These are phyloP conservation scores for Geodia barretti DNA, from an alignment of 37 sponge, comb jelly and placozoan genomes.

Conservation along the genomic window DNA sequence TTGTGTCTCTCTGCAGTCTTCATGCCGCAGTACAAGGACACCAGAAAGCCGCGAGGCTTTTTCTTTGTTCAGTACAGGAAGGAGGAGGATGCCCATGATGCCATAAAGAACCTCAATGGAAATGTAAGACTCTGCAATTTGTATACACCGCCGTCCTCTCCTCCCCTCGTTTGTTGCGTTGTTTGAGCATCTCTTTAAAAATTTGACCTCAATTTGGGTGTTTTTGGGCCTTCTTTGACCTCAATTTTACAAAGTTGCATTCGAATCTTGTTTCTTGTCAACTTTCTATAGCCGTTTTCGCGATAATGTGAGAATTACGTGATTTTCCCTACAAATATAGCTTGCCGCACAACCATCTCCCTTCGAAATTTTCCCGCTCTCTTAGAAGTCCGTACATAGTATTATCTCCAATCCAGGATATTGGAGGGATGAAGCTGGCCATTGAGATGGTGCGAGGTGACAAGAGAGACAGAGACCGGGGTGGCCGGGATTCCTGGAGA, in stretches of 20 bases:
- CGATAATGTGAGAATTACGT: no score
- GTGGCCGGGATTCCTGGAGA: not conserved
- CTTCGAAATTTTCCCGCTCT: no score
- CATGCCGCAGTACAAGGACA: constrained; percentile 19
- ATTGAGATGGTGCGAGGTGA: not conserved
- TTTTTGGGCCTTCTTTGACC: no score
- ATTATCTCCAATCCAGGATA: no score
- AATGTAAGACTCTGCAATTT: constrained; percentile 33
- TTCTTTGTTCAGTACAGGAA: constrained; percentile 4
- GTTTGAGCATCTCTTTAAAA: no score
- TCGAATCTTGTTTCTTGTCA: no score
- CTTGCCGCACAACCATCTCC: no score
- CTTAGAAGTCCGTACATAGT: no score
- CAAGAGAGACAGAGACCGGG: not conserved
- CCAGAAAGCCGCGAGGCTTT: constrained; percentile 44
- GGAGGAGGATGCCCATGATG: constrained; percentile 67
- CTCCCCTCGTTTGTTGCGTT: not conserved
- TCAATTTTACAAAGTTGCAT: no score
- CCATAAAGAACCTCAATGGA: constrained; percentile 60
- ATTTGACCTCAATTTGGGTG: no score
- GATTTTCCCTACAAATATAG: no score
- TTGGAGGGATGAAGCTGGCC: not conserved
- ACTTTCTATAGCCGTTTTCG: no score
- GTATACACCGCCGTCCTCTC: not conserved
- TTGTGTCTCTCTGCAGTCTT: not conserved